phyloP scores from a whole-genome alignment of 2,888 invertebrate species.

The Hirudinaria manillensis region DNA sequence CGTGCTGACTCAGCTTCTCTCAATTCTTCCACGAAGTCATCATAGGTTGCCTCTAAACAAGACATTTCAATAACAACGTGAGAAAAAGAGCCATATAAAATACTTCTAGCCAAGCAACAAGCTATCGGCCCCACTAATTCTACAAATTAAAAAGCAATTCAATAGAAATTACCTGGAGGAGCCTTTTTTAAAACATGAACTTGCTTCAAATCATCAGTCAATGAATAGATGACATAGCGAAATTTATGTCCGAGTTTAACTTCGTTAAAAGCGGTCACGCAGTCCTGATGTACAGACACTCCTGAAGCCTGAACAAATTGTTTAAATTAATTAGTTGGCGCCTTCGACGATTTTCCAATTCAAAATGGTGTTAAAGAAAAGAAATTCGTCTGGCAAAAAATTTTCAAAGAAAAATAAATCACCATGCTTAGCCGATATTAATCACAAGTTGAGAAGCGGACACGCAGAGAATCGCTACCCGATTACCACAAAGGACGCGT shows the following conservation, averaged over 20 bases:
- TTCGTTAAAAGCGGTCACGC: constrained; percentile 90
- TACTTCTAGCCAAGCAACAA: background rate
- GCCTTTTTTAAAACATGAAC: constrained; percentile 64
- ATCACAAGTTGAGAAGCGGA: too few species aligned
- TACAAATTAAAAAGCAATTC: background rate
- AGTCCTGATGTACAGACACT: constrained; percentile 88
- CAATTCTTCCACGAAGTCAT: constrained; percentile 85
- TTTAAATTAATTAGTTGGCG: constrained; percentile 4
- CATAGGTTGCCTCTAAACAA: constrained; percentile 69
- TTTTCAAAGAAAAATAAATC: too few species aligned
- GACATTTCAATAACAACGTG: background rate
- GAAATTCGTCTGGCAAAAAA: too few species aligned
- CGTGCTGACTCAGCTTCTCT: constrained; percentile 65
- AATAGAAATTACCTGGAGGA: constrained; percentile 35
- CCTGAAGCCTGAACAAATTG: constrained; percentile 66
- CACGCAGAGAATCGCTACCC: too few species aligned
- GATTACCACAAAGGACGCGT: too few species aligned
- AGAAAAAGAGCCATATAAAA: background rate
- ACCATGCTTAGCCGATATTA: too few species aligned
- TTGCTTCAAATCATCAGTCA: constrained; percentile 82
- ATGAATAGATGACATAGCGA: constrained; percentile 87
- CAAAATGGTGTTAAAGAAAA: too few species aligned
- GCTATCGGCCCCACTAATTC: background rate
- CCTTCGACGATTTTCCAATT: too few species aligned
- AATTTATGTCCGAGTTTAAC: constrained; percentile 96